These are phyloP conservation scores for Lasioglossum malachurum DNA, from an alignment of 2,888 invertebrate species.

Conservation along the genomic window DNA sequence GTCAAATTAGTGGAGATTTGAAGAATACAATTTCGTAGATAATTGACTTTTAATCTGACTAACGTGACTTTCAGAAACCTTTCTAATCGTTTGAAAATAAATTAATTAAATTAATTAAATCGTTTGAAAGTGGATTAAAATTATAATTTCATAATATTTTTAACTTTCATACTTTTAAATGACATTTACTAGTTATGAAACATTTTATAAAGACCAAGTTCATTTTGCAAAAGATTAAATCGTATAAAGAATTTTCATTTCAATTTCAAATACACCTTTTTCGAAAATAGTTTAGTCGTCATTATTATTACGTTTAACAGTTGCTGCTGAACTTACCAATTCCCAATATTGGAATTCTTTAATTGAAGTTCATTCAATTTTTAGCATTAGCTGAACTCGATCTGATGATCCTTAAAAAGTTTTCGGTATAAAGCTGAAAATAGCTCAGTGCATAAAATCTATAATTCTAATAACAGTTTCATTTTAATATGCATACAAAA, in stretches of 20 bases:
- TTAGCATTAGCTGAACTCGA: background rate
- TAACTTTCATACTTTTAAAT: background rate
- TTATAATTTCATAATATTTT: background rate
- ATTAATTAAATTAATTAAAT: background rate
- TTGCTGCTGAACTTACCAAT: background rate
- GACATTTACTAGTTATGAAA: background rate
- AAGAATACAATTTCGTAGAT: background rate
- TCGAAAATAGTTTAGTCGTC: background rate
- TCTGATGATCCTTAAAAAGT: background rate
- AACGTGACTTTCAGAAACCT: background rate
- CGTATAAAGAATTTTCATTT: background rate
- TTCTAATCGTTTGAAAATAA: background rate
- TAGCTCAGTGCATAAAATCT: background rate
- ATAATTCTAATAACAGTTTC: background rate
- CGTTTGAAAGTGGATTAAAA: background rate
- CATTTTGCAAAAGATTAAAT: background rate
- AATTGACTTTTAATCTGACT: background rate
- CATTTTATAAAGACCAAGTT: background rate
- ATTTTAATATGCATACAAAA: background rate
- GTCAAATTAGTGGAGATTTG: background rate
- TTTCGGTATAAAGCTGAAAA: background rate
- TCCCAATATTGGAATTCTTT: background rate
- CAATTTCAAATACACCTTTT: background rate
- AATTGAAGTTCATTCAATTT: background rate
- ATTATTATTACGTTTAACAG: background rate